Conservation (phyloP, 2,888 invertebrate genomes). For the Erebia ligea region DNA sequence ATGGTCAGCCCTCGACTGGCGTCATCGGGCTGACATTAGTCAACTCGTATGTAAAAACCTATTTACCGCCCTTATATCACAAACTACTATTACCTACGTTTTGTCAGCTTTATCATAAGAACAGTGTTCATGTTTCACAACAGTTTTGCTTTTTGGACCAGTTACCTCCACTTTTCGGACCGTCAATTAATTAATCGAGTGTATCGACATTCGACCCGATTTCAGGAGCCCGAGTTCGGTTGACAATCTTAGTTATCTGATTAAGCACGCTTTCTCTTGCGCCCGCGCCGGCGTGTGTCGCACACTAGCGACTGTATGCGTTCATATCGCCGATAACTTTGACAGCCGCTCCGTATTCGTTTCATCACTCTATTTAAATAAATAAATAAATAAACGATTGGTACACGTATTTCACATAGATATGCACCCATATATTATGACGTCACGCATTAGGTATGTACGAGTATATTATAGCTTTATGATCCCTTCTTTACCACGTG, state of each 20-base stretch:
- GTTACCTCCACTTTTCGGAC: constrained; percentile 75
- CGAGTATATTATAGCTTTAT: not conserved
- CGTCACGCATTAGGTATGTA: not conserved
- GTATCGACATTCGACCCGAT: constrained; percentile 82
- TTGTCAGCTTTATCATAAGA: not conserved
- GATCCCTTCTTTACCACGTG: not conserved
- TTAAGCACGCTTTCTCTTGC: constrained; percentile 82
- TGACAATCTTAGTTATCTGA: constrained; percentile 83
- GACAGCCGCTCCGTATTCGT: constrained; percentile 47
- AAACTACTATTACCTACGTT: not conserved
- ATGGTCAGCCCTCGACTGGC: too few relatives aligned
- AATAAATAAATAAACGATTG: constrained; percentile 76
- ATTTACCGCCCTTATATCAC: too few relatives aligned
- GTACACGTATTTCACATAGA: constrained; percentile 61
- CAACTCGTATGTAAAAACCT: too few relatives aligned
- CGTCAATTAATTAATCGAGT: constrained; percentile 82
- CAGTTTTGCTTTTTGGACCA: constrained; percentile 72
- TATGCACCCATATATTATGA: constrained; percentile 1
- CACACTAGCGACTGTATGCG: constrained; percentile 31
- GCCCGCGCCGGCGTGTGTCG: constrained; percentile 52
- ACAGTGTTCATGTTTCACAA: constrained; percentile 61
- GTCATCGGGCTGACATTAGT: too few relatives aligned
- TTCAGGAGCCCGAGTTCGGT: constrained; percentile 78
- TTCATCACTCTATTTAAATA: constrained; percentile 77
- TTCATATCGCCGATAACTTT: constrained; percentile 41